Conservation (phyloP, 1,140 invertebrate species). For the Caenorhabditis elegans region DNA sequence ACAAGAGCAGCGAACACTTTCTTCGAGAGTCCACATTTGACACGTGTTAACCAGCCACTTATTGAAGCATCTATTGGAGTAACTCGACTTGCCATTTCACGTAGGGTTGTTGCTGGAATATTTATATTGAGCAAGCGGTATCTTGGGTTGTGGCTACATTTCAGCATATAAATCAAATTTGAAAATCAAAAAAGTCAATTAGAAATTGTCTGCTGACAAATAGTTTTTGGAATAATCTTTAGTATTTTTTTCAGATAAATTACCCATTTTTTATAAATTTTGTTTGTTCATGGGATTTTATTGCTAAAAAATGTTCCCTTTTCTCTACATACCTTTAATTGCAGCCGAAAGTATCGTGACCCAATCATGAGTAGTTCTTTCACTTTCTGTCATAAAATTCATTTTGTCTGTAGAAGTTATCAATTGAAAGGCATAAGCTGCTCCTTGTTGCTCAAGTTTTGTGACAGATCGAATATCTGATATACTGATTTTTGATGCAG, state of each 20-base stretch:
- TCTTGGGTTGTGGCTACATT: no score
- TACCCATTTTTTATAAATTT: no score
- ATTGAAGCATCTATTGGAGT: constrained; percentile 49
- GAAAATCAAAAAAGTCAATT: no score
- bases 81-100: constrained; percentile 46
- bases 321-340: constrained; percentile 35
- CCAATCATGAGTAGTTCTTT: constrained; percentile 56
- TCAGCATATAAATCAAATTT: no score
- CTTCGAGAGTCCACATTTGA: constrained; percentile 58
- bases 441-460: constrained; percentile 48
- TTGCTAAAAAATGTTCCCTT: no score
- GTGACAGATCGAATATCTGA: constrained; percentile 48
- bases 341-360: constrained; percentile 44
- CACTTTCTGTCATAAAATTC: constrained; percentile 54
- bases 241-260: no score
- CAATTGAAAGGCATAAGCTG: constrained; percentile 51
- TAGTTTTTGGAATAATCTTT: no score
- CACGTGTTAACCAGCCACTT: constrained; percentile 53
- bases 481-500: constrained; percentile 42
- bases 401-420: constrained; percentile 41
- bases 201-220: no score
- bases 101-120: constrained; percentile 51
- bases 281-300: no score
- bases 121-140: no score
- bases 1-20: constrained; percentile 53